Evolutionary conservation across 2,113 vertebrate species (phyloP), one percentile per base, ranked within the genome.

Genomic region (Sapayoa aenigma): DNA sequence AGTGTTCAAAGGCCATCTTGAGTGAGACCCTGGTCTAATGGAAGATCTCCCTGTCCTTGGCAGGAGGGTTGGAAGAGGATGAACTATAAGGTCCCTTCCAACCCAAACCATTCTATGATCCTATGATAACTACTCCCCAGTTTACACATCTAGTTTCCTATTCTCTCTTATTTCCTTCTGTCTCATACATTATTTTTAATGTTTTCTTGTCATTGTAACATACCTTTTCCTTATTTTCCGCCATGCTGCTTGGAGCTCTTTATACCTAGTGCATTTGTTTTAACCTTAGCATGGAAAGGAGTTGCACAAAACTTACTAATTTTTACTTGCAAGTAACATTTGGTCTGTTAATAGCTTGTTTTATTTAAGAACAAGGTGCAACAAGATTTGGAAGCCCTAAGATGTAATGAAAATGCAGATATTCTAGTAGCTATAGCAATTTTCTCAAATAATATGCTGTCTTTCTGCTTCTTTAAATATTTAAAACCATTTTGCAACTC

Each of bases 401-500:
- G 11, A n/a, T 74, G 37, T 31, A 80, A 68, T 53, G 74, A 67
- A 95, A 94, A 91, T 94, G 50, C 39, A 88, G 63, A 60, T 91
- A 85, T 52, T 86, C 33, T 55, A 62, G 68, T 31, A 89, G 18
- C 42, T 56, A 68, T 52, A 74, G 73, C 60, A 75, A 87, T 89
- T 95, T 82, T 81, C 44, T 89, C 68, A 88, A 96, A 49, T 76
- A 89, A 92, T 69, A 83, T 9, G 8, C 50, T 83, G 44, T 72
- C 82, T 83, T 95, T 37, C 67, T 84, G 33, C 25, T 82, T 84
- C 74, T 95, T 95, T 93, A 89, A 96, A 92, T 95, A 87, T 95
- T 96, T 93, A 74, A 96, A 95, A 91, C 81, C 2, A 58, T 80
- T 95, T 95, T 92, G 63, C 74, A 91, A 78, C 52, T 91, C 42